A percentile compares a stretch with the other conserved stretches of the same genome.
These are phyloP conservation scores for Microctenopoma steveboyesi DNA, from an alignment of 2,797 vertebrate genomes.

Conservation along the genomic window DNA sequence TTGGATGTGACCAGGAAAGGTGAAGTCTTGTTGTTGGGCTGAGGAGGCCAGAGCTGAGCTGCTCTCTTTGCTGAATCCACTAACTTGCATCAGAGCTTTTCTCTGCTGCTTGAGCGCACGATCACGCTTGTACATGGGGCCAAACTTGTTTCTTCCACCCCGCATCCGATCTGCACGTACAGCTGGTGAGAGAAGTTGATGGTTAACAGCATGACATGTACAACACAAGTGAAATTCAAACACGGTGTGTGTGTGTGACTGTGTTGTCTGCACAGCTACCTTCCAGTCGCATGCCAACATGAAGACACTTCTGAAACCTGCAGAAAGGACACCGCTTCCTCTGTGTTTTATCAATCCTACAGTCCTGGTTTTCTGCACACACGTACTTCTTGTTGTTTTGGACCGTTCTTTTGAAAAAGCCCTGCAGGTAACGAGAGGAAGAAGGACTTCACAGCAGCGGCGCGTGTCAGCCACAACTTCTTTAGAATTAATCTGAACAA, in stretches of 20 bases:
- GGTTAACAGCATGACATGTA: neutral
- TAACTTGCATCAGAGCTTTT: slow-evolving; percentile 93
- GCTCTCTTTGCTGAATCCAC: slow-evolving; percentile 80
- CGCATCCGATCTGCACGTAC: slow-evolving; percentile 94
- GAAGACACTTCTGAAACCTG: slow-evolving; percentile 94
- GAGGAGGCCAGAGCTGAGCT: slow-evolving; percentile 1
- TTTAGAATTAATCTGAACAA: no score
- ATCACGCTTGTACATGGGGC: slow-evolving; percentile 99
- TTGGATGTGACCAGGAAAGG: slow-evolving; percentile 1
- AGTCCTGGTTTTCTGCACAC: slow-evolving; percentile 90
- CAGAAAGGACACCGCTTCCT: slow-evolving; percentile 93
- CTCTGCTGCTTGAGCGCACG: slow-evolving; percentile 98
- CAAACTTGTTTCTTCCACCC: slow-evolving; percentile 97
- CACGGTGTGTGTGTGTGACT: no score
- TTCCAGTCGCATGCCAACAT: slow-evolving; percentile 93
- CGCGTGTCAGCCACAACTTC: no score
- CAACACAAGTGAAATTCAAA: no score
- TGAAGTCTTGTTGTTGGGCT: neutral
- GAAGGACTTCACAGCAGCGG: neutral
- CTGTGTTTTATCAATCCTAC: slow-evolving; percentile 91
- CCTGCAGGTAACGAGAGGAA: slow-evolving; percentile 71
- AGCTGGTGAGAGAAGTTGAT: slow-evolving; percentile 74
- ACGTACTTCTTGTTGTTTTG: slow-evolving; percentile 95
- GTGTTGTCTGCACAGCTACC: slow-evolving; percentile 73
- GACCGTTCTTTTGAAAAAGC: slow-evolving; percentile 96